Evolutionary conservation across 64 coral and sea anemone genomes (phyloP).

Genomic region (Porites lutea): DNA sequence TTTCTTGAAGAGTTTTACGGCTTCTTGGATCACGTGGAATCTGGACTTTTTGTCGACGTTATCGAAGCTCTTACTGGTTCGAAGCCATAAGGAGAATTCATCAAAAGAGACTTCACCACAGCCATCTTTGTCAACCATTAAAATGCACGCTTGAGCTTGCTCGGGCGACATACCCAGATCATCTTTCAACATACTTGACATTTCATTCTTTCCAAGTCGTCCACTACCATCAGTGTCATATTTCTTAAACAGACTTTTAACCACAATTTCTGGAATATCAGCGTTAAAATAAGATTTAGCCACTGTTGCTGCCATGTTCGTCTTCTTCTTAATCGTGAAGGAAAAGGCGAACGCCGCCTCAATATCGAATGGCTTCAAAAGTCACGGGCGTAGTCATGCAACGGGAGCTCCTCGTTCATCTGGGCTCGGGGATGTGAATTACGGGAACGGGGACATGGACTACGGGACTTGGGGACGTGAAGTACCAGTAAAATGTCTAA

Average conservation of each 20-base stretch:
- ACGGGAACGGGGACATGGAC: too few relatives aligned
- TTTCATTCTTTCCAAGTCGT: slow-evolving; percentile 66
- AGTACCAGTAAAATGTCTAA: too few relatives aligned
- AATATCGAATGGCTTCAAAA: too few relatives aligned
- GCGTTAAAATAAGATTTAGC: slow-evolving; percentile 65
- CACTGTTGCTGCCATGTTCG: neutral
- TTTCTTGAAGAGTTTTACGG: slow-evolving; percentile 89
- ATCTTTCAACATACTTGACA: slow-evolving; percentile 24
- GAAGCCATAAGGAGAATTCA: slow-evolving; percentile 77
- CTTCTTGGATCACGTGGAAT: slow-evolving; percentile 71
- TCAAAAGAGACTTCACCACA: slow-evolving; percentile 71
- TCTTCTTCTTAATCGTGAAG: neutral
- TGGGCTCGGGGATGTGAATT: too few relatives aligned
- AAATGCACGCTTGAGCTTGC: slow-evolving; percentile 52
- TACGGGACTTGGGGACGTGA: too few relatives aligned
- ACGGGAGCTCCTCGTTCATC: too few relatives aligned
- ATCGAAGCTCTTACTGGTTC: slow-evolving; percentile 52
- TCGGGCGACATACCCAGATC: slow-evolving; percentile 73
- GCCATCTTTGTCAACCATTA: slow-evolving; percentile 91
- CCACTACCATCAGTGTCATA: slow-evolving; percentile 79
- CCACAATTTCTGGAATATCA: slow-evolving; percentile 68
- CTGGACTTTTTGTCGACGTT: slow-evolving; percentile 64
- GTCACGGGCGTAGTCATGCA: too few relatives aligned
- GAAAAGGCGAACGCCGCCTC: too few relatives aligned
- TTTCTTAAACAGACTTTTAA: slow-evolving; percentile 86